Evolutionary conservation across 2,797 vertebrate genomes (phyloP).

Genomic region (Pampus argenteus): DNA sequence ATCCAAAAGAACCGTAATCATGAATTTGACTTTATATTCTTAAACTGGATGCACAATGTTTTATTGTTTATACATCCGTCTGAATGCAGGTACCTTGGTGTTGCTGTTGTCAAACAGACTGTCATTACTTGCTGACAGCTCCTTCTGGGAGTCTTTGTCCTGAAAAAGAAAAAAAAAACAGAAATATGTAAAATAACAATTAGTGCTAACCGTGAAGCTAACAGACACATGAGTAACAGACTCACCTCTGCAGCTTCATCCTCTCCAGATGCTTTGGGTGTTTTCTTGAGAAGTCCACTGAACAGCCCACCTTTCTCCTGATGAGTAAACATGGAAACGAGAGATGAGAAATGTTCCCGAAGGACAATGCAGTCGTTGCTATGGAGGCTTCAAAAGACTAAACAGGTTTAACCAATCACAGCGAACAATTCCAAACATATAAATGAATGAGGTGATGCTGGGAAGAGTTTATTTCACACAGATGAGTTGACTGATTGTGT

Average conservation of each 20-base stretch:
- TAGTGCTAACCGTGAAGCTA: too few species aligned
- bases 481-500: too few species aligned
- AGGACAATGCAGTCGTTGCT: not conserved
- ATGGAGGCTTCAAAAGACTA: not conserved
- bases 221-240: not conserved
- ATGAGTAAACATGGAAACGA: not conserved
- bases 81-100: conserved; percentile 43
- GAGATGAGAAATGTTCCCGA: not conserved
- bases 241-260: conserved; percentile 46
- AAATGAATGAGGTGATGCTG: too few species aligned
- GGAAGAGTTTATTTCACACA: not conserved
- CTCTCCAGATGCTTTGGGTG: conserved; percentile 47
- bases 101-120: conserved; percentile 50
- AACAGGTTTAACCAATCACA: not conserved
- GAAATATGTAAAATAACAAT: too few species aligned
- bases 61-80: not conserved
- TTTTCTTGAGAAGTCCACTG: conserved; percentile 61
- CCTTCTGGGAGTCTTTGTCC: conserved; percentile 50
- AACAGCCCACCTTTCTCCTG: conserved; percentile 66
- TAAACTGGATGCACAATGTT: not conserved
- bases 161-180: conserved; percentile 7
- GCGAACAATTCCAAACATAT: too few species aligned
- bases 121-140: conserved; percentile 52
- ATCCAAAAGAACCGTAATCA: not conserved
- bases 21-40: too few species aligned